Base-by-base conservation (phyloP, 2,797 vertebrate genomes). In the Tangara arthus region DNA sequence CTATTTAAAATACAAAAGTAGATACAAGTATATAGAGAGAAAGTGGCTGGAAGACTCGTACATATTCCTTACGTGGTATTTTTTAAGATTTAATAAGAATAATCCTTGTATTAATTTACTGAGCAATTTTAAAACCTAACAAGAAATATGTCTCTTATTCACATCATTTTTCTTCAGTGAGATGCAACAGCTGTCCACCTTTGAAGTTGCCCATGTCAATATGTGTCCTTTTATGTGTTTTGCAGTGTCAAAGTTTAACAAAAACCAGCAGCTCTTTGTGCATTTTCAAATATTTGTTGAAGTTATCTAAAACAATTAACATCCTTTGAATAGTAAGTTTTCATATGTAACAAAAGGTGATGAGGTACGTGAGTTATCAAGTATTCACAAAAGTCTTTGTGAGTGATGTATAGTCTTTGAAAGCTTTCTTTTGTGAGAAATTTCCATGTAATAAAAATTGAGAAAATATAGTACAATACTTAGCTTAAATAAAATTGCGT, bases 321-420 rank as follows among this genome's bases (percentile, higher is more conserved):
- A 27, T 21, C 5, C 15, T 79, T 92, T 70, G 21, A 28, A 52
- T 34, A 30, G 13, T 30, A 75, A n/a, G 3, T 52, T 86, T 73
- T 60, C 17, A 68, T 42, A 41, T 2, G 8, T 46, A 44, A 66
- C 21, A 12, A 34, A 37, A 75, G 9, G 3, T 52, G 70, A 64
- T 0, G 3, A 78, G 30, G 23, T 50, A 32, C 0, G 2, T 9
- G 16, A 60, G 8, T 44, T 39, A n/a, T 3, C 30, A 70, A 39
- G 5, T 46, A 42, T 63, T 82, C 37, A 44, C 20, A 69, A 47
- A 86, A 76, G 22, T 60, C 12, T 19, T 20, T 55, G 13, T 59
- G 28, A 57, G 9, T 6, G 11, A 6, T 79, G 9, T 49, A 27
- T 20, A 77, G 41, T 16, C 23, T 65, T 76, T 55, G 47, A 42